These are phyloP conservation scores for Eumacrocentrus americanus DNA, from an alignment of 2,888 invertebrate species.

Conservation along the genomic window DNA sequence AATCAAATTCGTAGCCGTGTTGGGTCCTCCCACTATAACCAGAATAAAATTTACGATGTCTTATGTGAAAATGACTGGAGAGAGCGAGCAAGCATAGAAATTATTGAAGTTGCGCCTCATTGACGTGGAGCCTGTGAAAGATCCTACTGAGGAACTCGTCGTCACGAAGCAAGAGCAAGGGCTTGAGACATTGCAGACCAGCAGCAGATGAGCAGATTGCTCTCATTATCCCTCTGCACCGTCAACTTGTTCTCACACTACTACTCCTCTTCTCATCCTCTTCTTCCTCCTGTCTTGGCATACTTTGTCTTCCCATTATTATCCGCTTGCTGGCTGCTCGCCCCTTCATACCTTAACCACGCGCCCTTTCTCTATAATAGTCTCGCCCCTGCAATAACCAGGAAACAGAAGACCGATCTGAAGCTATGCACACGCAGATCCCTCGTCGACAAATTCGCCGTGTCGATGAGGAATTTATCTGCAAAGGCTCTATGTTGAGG, in stretches of 20 bases:
- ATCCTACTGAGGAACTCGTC: constrained; percentile 21
- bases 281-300: constrained; percentile 31
- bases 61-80: constrained; percentile 9
- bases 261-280: constrained; percentile 39
- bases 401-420: constrained; percentile 42
- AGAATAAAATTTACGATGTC: not conserved
- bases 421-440: constrained; percentile 1
- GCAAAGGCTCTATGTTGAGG: not conserved
- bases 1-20: not conserved
- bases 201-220: constrained; percentile 50
- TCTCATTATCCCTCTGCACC: constrained; percentile 48
- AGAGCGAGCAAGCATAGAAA: constrained; percentile 19
- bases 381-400: constrained; percentile 41
- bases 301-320: constrained; percentile 29
- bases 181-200: constrained; percentile 46
- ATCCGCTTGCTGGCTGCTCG: constrained; percentile 29
- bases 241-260: constrained; percentile 44
- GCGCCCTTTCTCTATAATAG: constrained; percentile 21
- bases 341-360: constrained; percentile 24
- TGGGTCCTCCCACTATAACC: not conserved
- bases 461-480: constrained; percentile 23
- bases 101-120: constrained; percentile 18
- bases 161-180: constrained; percentile 36
- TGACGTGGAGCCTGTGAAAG: constrained; percentile 24
- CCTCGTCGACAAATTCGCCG: constrained; percentile 10